These are phyloP conservation scores for Amazona finschi DNA, from an alignment of 2,797 vertebrate species.

Conservation along the genomic window DNA sequence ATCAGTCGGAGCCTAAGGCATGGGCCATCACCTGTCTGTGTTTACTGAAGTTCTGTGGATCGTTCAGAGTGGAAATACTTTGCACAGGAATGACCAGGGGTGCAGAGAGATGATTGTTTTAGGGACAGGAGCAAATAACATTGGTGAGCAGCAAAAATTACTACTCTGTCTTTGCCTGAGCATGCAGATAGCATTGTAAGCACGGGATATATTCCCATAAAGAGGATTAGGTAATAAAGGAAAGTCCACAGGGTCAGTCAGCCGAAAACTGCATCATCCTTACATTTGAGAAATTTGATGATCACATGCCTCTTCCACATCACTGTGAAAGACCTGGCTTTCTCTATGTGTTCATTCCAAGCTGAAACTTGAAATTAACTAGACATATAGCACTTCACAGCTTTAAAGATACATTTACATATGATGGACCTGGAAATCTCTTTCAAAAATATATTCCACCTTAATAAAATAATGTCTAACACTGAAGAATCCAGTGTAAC, in stretches of 20 bases:
- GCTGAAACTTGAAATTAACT: neutral
- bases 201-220: neutral
- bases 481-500: neutral
- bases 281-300: neutral
- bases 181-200: neutral
- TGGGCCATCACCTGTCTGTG: neutral
- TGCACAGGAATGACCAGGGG: neutral
- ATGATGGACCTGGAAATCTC: neutral
- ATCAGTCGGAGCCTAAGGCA: neutral
- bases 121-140: neutral
- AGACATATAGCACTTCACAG: neutral
- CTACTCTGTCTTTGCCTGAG: neutral
- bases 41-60: neutral
- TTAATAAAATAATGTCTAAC: neutral
- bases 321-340: neutral
- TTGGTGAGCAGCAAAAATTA: neutral
- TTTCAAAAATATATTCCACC: neutral
- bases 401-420: neutral
- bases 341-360: neutral
- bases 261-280: neutral
- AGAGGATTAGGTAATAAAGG: neutral
- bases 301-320: neutral
- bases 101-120: neutral
- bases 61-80: neutral
- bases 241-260: neutral